Percentiles rank a stretch among this genome's conserved stretches.
Evolutionary conservation across 2,888 invertebrate genomes (phyloP).

Genomic region (Nephrotoma guestfalica): DNA sequence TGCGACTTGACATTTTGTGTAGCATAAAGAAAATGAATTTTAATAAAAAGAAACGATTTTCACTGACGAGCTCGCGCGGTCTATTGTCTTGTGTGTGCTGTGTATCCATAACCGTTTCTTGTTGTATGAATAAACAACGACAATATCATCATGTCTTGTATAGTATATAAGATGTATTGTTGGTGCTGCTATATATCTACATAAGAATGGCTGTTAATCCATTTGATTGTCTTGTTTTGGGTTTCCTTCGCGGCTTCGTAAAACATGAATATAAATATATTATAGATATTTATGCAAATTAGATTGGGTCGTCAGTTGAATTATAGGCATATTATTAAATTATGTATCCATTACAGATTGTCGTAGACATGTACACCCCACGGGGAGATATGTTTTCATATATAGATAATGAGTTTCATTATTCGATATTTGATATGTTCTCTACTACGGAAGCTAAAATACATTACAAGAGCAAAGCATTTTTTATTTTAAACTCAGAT

Average conservation of each 20-base stretch:
- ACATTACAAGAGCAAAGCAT: no score
- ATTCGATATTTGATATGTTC: no score
- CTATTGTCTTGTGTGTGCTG: not conserved
- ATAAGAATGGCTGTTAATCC: not conserved
- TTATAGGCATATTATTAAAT: not conserved
- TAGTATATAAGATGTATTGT: not conserved
- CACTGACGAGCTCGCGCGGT: not conserved
- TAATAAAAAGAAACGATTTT: not conserved
- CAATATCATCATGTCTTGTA: not conserved
- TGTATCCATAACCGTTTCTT: not conserved
- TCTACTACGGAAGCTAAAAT: no score
- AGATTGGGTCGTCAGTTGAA: not conserved
- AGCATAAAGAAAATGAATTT: not conserved
- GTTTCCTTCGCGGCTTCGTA: not conserved
- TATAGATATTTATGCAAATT: not conserved
- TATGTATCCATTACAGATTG: no score
- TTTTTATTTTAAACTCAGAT: no score
- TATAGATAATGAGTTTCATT: no score
- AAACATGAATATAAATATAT: not conserved
- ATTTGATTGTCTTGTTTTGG: not conserved
- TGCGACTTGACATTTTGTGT: not conserved
- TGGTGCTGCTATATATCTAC: not conserved
- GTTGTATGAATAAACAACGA: not conserved
- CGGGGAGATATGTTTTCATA: no score
- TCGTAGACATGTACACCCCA: no score